Evolutionary conservation across 1,140 invertebrate genomes (phyloP).

Genomic region (Gerris buenoi): DNA sequence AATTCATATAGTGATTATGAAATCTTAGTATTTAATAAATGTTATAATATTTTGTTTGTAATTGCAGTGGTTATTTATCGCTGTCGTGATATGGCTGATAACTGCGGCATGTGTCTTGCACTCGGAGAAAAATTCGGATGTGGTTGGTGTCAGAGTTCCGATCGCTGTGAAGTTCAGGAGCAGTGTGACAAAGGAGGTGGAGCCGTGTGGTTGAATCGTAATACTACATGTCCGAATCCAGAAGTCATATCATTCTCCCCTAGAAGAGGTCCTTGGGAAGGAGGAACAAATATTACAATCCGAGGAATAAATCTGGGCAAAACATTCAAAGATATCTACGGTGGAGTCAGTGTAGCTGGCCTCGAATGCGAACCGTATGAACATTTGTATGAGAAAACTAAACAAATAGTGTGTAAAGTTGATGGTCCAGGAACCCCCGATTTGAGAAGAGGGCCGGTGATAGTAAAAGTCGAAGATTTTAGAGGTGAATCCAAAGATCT

Average conservation of each 20-base stretch:
- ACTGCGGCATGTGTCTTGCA: conserved; percentile 85
- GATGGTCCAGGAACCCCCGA: conserved; percentile 67
- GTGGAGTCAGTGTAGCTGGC: conserved; percentile 58
- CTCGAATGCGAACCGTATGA: conserved; percentile 77
- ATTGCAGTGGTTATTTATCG: conserved; percentile 74
- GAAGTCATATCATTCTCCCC: conserved; percentile 66
- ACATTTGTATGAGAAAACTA: conserved; percentile 72
- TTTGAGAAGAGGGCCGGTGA: conserved; percentile 60
- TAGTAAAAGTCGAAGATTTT: conserved; percentile 79
- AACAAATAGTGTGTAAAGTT: conserved; percentile 76
- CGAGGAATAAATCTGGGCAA: conserved; percentile 92
- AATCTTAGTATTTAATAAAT: no score
- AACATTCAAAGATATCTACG: conserved; percentile 81
- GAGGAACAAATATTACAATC: conserved; percentile 93
- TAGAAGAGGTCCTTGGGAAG: conserved; percentile 71
- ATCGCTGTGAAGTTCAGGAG: conserved; percentile 77
- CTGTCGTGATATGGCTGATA: conserved; percentile 86
- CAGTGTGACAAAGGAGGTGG: conserved; percentile 59
- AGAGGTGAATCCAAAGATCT: conserved; percentile 67
- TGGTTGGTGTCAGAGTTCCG: conserved; percentile 85
- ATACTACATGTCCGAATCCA: conserved; percentile 84
- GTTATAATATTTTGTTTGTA: no score
- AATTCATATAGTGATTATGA: no score
- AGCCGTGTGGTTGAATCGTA: conserved; percentile 73
- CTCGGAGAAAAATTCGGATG: conserved; percentile 79